These are phyloP conservation scores for Lamellibrachia columna DNA, from an alignment of 2,888 invertebrate genomes.

Conservation along the genomic window DNA sequence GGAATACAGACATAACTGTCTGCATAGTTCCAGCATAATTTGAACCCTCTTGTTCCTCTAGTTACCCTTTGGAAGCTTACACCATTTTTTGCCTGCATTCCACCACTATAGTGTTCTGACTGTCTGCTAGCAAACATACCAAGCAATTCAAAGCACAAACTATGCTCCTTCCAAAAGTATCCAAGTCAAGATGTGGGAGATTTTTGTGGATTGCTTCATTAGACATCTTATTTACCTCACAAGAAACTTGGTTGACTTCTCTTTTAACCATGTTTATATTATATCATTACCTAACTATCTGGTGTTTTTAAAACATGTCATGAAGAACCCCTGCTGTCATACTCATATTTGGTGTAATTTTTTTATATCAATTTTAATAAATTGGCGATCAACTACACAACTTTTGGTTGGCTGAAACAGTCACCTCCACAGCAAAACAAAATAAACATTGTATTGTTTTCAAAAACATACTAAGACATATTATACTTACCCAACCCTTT, in stretches of 20 bases:
- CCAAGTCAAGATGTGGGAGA: neutral
- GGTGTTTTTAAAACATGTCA: too few species aligned
- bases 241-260: too few species aligned
- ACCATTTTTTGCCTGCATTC: neutral
- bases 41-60: neutral
- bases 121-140: neutral
- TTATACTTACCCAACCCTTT: neutral
- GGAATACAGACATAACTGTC: neutral
- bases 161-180: neutral
- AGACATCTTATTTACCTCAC: too few species aligned
- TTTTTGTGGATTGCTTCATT: neutral
- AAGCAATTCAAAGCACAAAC: neutral
- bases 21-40: neutral
- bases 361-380: too few species aligned
- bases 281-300: too few species aligned
- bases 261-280: too few species aligned
- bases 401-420: too few species aligned
- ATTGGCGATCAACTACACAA: too few species aligned
- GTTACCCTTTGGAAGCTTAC: neutral
- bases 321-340: too few species aligned
- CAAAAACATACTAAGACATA: neutral
- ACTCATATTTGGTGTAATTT: too few species aligned
- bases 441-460: neutral
- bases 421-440: neutral
- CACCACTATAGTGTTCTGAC: neutral